Conservation (phyloP, 2,797 vertebrate genomes). For the Pipistrellus nathusii region DNA sequence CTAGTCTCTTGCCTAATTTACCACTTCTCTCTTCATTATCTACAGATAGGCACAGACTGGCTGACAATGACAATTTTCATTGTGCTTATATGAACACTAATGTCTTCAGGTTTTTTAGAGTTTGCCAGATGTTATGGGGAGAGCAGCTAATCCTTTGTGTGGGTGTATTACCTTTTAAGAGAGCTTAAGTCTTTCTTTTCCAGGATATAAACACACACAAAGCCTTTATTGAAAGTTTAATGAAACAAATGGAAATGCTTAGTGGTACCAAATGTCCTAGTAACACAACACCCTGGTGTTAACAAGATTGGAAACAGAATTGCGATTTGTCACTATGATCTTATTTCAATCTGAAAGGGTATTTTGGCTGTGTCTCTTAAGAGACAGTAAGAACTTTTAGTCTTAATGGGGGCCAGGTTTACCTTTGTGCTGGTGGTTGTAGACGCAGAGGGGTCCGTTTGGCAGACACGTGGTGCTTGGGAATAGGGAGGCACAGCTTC, state of each 20-base stretch:
- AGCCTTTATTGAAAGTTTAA: conserved; percentile 71
- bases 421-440: conserved; percentile 36
- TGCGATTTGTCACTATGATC: conserved; percentile 55
- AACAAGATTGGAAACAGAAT: conserved; percentile 72
- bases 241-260: conserved; percentile 68
- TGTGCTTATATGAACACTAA: not conserved
- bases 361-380: conserved; percentile 50
- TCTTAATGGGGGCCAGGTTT: not conserved
- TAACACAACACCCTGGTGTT: conserved; percentile 64
- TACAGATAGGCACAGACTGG: not conserved
- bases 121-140: conserved; percentile 64
- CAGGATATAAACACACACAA: conserved; percentile 63
- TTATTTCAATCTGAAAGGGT: conserved; percentile 60
- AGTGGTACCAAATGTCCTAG: conserved; percentile 49
- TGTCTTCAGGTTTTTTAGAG: conserved; percentile 53
- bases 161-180: conserved; percentile 58
- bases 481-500: not conserved
- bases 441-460: not conserved
- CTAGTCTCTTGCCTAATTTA: not conserved
- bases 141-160: conserved; percentile 61
- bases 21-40: not conserved
- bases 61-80: conserved; percentile 23
- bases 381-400: conserved; percentile 25
- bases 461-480: not conserved
- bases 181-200: conserved; percentile 62